Conservation (phyloP, 1,140 invertebrate species). For the Lanistes nyassanus region DNA sequence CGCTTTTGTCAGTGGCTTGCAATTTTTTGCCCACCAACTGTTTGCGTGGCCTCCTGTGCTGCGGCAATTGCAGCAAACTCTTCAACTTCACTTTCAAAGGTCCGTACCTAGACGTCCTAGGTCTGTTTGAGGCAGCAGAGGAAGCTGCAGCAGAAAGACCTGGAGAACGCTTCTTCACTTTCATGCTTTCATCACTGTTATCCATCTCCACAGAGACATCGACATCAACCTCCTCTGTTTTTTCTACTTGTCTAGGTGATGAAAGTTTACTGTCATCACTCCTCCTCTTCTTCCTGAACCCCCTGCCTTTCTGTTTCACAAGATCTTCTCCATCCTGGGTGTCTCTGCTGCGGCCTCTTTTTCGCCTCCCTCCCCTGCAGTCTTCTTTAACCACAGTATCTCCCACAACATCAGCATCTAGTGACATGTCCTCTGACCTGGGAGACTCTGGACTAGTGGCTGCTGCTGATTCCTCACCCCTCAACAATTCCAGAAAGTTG, state of each 20-base stretch:
- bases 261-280: background rate
- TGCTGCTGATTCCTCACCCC: constrained; percentile 43
- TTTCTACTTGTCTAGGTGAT: background rate
- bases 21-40: constrained; percentile 23
- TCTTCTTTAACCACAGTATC: background rate
- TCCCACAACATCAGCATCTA: background rate
- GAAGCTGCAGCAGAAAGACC: background rate
- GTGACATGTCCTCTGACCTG: background rate
- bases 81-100: constrained; percentile 50
- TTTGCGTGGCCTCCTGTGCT: constrained; percentile 11
- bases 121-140: background rate
- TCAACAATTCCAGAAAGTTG: constrained; percentile 57
- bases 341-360: background rate
- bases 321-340: constrained; percentile 7
- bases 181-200: background rate
- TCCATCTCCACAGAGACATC: background rate
- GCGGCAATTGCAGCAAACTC: constrained; percentile 24
- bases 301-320: background rate
- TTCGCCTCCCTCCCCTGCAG: background rate
- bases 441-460: constrained; percentile 4
- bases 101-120: constrained; percentile 33
- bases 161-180: constrained; percentile 14
- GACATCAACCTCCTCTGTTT: constrained; percentile 2
- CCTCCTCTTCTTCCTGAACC: background rate
- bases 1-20: background rate